Base-by-base conservation (phyloP, 2,797 vertebrate species). In the Leptatherina wallacei region DNA sequence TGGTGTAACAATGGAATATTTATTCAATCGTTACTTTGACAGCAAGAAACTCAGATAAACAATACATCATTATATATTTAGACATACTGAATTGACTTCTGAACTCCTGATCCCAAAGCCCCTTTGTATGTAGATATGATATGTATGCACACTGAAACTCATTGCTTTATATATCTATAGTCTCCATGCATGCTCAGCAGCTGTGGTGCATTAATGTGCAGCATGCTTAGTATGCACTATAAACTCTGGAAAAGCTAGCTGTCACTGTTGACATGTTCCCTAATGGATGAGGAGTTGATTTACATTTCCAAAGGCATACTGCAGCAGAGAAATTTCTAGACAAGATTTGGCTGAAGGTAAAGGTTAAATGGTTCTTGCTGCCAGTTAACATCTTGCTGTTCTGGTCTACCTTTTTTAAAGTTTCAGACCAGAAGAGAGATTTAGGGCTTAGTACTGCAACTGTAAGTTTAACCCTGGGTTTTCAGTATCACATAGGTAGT, bases 171-270 rank as follows among this genome's bases (percentile, higher is more conserved):
- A 55, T 73, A 68, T 82, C 60, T 62, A 62, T 40, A 63, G 83
- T 78, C 60, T 86, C 56, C 49, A 75, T 87, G 79, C 89, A 77
- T 73, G 73, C 88, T 90, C 91, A 90, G 89, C 89, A 91, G 65
- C 86, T 86, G 82, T 49, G 70, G 71, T 83, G 75, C 81, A 89
- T 91, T 91, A 87, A 89, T 88, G 85, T 84, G 78, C 60, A 82
- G 69, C 78, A 55, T 88, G 87, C 84, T 92, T 86, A 86, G 83
- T 82, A 86, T 89, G 90, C 86, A 80, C 79, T 87, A 76, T 85
- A 88, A 83, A 85, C 82, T 79, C 70, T 80, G 51, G 56, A 69
- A 80, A 81, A 79, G 65, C 83, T 71, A 64, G 70, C 83, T 87
- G 89, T 87, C 89, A 84, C 75, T 73, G 65, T 58, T 75, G 77